These are phyloP conservation scores for Romanogobio albipinnatus DNA, from an alignment of 2,113 vertebrate species.

Conservation along the genomic window DNA sequence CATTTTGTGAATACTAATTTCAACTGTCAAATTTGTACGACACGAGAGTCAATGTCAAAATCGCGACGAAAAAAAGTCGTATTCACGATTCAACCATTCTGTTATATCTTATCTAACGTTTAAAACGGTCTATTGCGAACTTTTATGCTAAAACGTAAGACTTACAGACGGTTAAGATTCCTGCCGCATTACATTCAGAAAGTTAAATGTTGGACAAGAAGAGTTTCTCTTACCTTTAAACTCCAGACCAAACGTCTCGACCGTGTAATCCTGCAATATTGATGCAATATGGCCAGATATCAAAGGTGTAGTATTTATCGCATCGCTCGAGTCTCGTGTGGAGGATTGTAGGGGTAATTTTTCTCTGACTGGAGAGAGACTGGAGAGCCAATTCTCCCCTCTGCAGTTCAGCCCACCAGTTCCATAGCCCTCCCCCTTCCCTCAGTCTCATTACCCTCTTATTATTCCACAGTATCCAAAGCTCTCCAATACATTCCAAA, in stretches of 20 bases:
- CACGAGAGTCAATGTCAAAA: not conserved
- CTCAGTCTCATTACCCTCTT: conserved; percentile 27
- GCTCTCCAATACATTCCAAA: conserved; percentile 22
- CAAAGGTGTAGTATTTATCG: conserved; percentile 21
- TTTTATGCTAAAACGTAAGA: not conserved
- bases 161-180: not conserved
- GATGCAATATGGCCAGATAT: not conserved
- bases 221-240: conserved; percentile 38
- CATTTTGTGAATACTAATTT: not conserved
- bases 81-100: not conserved
- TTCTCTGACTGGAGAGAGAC: conserved; percentile 33
- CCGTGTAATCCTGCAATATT: not conserved
- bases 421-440: conserved; percentile 27
- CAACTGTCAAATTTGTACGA: not conserved
- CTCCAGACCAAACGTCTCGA: not conserved
- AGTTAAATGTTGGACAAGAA: not conserved
- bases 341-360: conserved; percentile 15
- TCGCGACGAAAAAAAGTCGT: too few species aligned
- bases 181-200: not conserved
- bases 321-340: conserved; percentile 36
- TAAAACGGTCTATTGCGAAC: not conserved
- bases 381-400: not conserved
- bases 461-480: conserved; percentile 44
- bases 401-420: conserved; percentile 38
- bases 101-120: not conserved